Evolutionary conservation across 2,113 vertebrate species (phyloP).

Genomic region (Catharus minimus): DNA sequence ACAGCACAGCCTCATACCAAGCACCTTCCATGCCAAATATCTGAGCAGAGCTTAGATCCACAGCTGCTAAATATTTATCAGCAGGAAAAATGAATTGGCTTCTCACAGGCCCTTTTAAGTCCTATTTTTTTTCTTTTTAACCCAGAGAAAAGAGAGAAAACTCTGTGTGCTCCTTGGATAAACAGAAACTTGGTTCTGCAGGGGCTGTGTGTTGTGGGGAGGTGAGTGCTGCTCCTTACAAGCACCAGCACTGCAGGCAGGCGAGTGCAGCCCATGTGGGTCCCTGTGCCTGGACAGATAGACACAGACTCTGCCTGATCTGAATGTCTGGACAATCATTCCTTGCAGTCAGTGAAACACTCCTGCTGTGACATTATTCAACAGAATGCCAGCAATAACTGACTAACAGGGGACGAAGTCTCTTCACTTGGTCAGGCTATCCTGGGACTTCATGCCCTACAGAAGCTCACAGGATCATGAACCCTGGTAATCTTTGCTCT

Average conservation of each 20-base stretch:
- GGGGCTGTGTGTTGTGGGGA: rapidly evolving
- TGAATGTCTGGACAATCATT: neutral
- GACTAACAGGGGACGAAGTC: neutral
- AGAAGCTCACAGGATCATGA: neutral
- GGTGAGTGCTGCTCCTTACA: neutral
- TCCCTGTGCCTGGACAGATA: neutral
- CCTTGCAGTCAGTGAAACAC: neutral
- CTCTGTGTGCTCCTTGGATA: neutral
- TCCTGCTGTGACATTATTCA: neutral
- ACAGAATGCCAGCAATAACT: neutral
- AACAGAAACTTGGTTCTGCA: neutral
- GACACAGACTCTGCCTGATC: neutral
- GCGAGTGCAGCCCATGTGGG: rapidly evolving
- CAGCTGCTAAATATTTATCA: neutral
- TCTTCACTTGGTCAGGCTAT: neutral
- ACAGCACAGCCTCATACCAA: neutral
- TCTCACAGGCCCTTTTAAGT: neutral
- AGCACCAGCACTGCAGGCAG: neutral
- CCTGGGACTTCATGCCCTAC: neutral
- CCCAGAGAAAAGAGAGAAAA: neutral
- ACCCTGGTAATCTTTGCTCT: neutral
- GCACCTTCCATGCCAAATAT: neutral
- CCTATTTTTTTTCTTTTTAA: neutral
- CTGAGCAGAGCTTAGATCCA: neutral
- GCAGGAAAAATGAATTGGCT: neutral